Conservation (phyloP, 1,140 invertebrate species). For the Bombus superbus region DNA sequence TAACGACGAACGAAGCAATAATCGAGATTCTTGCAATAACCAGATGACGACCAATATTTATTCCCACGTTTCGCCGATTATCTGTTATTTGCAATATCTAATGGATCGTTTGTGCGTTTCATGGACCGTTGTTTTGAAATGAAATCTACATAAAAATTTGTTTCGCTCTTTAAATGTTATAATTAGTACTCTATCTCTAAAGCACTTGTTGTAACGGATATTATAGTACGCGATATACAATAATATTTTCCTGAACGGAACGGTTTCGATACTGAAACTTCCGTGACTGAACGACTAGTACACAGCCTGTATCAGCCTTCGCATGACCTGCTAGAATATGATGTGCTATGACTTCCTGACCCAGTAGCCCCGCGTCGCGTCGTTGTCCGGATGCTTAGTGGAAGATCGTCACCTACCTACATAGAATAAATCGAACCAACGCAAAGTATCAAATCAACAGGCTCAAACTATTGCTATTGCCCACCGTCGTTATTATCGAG, state of each 20-base stretch:
- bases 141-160: too few species aligned
- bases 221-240: too few species aligned
- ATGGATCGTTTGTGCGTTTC: background rate
- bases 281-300: too few species aligned
- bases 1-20: background rate
- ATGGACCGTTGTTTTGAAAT: background rate
- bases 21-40: background rate
- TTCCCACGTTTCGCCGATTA: background rate
- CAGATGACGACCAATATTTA: background rate
- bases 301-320: too few species aligned
- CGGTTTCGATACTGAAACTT: too few species aligned
- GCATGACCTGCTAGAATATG: too few species aligned
- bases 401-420: background rate
- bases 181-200: too few species aligned
- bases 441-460: background rate
- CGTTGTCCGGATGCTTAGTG: background rate
- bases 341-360: background rate
- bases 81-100: background rate
- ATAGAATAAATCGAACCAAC: too few species aligned
- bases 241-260: too few species aligned
- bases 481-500: background rate
- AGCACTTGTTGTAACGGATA: too few species aligned
- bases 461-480: background rate
- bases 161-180: too few species aligned
- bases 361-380: background rate